phyloP scores from a whole-genome alignment of 2,797 vertebrate species.

The Sebastes glaucus region DNA sequence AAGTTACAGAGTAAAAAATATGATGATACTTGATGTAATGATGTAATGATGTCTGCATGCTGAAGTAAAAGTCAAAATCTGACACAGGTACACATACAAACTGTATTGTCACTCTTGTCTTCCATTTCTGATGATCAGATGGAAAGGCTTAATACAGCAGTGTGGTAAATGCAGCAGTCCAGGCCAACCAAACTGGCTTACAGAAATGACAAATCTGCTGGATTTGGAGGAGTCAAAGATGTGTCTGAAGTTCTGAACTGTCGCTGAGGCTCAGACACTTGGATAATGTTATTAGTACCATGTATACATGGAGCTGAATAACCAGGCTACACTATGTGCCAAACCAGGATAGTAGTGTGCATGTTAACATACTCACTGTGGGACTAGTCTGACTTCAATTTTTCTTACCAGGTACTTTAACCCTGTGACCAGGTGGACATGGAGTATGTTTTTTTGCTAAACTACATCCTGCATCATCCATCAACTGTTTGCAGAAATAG shows the following conservation, averaged over 20 bases:
- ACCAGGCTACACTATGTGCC: no score
- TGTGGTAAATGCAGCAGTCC: background rate
- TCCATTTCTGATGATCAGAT: background rate
- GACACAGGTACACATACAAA: background rate
- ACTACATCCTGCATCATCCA: slow-evolving; percentile 2
- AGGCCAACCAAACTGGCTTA: background rate
- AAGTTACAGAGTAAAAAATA: background rate
- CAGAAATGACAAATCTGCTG: background rate
- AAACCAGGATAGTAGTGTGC: no score
- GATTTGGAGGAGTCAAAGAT: background rate
- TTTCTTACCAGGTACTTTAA: slow-evolving; percentile 56
- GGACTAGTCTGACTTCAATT: no score
- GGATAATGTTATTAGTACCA: background rate
- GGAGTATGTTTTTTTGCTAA: slow-evolving; percentile 6
- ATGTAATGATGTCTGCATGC: background rate
- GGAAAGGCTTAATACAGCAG: background rate
- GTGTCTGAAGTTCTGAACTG: background rate
- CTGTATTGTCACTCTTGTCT: background rate
- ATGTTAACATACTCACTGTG: background rate
- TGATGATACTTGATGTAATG: background rate
- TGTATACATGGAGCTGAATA: background rate
- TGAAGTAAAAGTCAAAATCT: background rate
- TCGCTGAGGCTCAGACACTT: background rate
- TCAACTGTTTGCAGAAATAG: slow-evolving; percentile 25
- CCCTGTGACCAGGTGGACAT: slow-evolving; percentile 41